A percentile compares a stretch with the other conserved stretches of the same genome.
These are phyloP conservation scores for Himalopsyche anomala DNA, from an alignment of 2,888 invertebrate species.

Conservation along the genomic window DNA sequence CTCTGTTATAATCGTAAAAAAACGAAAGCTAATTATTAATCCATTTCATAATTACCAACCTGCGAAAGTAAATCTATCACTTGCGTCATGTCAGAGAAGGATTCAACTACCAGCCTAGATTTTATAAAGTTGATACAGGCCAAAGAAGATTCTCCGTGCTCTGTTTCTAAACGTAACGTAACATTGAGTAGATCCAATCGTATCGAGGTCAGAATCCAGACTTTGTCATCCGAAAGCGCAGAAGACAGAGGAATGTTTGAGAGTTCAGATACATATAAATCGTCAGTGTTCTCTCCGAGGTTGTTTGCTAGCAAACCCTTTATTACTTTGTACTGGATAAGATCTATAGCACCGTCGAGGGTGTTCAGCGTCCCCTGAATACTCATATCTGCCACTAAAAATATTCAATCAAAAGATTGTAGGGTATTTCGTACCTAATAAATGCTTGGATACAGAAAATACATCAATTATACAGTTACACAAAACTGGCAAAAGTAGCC, in stretches of 20 bases:
- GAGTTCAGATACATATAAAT: conserved; percentile 72
- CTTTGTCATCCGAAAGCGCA: conserved; percentile 68
- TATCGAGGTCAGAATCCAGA: conserved; percentile 88
- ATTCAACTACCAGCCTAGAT: conserved; percentile 90
- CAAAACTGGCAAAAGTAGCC: too few species aligned
- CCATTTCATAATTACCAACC: conserved; percentile 70
- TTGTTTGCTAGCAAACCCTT: conserved; percentile 92
- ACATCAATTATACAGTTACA: too few species aligned
- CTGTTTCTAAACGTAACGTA: conserved; percentile 82
- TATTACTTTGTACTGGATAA: conserved; percentile 90
- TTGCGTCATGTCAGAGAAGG: conserved; percentile 91
- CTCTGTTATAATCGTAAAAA: too few species aligned
- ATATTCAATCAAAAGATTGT: background rate
- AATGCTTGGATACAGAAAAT: background rate
- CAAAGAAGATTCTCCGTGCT: conserved; percentile 78
- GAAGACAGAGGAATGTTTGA: conserved; percentile 58
- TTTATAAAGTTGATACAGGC: conserved; percentile 95
- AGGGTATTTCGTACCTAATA: background rate
- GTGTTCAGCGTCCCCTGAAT: conserved; percentile 91
- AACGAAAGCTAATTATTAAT: background rate
- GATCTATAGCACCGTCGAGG: conserved; percentile 88
- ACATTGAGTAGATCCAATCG: conserved; percentile 92
- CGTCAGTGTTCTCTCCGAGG: conserved; percentile 89
- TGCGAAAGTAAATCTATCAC: conserved; percentile 95
- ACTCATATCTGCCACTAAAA: conserved; percentile 86